phyloP scores from a whole-genome alignment of 2,888 invertebrate species.

The Dynastes maya region DNA sequence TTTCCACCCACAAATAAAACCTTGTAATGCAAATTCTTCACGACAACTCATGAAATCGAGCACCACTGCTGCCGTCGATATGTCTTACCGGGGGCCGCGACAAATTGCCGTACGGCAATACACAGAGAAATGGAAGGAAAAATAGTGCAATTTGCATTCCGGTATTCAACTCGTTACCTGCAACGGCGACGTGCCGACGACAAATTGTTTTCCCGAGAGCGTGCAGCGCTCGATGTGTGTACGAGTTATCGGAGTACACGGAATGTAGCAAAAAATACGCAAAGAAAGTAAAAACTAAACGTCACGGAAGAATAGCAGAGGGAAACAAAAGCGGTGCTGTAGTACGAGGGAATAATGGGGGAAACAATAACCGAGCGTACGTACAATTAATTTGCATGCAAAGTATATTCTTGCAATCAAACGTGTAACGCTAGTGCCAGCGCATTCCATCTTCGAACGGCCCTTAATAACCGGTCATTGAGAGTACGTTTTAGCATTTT shows the following conservation, averaged over 20 bases:
- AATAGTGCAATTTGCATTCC: conserved; percentile 25
- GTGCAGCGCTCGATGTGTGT: background rate
- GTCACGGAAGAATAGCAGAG: background rate
- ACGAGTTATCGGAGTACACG: background rate
- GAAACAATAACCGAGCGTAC: conserved; percentile 2
- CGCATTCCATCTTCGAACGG: conserved; percentile 20
- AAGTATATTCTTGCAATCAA: background rate
- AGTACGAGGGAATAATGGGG: background rate
- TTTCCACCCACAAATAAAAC: no score
- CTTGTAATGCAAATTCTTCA: no score
- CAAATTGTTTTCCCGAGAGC: conserved; percentile 24
- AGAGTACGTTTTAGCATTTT: conserved; percentile 17
- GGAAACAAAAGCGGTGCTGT: background rate
- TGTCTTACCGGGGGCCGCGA: no score
- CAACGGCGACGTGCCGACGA: conserved; percentile 11
- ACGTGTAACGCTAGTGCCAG: background rate
- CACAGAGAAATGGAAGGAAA: background rate
- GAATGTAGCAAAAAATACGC: background rate
- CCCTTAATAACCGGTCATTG: conserved; percentile 23
- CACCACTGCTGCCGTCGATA: no score
- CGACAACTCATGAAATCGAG: no score
- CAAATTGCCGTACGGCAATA: no score
- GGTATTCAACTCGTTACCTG: conserved; percentile 13
- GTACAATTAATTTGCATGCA: conserved; percentile 23
- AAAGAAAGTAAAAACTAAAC: background rate